phyloP scores from a whole-genome alignment of 2,888 invertebrate genomes.

The Eupithecia dodoneata region DNA sequence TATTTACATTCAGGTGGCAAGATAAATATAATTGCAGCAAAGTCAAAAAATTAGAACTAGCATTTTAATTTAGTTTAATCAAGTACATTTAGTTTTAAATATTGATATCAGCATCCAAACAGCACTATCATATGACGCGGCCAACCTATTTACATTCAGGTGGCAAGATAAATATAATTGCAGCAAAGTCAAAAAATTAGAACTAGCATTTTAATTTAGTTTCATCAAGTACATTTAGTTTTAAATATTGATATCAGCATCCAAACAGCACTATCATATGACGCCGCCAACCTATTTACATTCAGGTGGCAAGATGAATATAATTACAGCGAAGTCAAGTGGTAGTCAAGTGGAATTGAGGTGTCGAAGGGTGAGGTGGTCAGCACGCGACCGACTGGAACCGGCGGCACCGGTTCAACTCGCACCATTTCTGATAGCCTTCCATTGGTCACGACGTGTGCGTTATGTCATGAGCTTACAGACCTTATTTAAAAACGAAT shows the following conservation, averaged over 20 bases:
- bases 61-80: too few relatives aligned
- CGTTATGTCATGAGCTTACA: conserved; percentile 44
- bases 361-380: conserved; percentile 55
- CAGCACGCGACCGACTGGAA: conserved; percentile 41
- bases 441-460: conserved; percentile 49
- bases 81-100: too few relatives aligned
- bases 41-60: conserved; percentile 26
- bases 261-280: neutral
- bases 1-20: neutral
- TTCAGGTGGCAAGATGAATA: conserved; percentile 16
- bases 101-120: too few relatives aligned
- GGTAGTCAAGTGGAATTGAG: conserved; percentile 50
- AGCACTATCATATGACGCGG: too few relatives aligned
- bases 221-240: too few relatives aligned
- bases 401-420: conserved; percentile 62
- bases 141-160: too few relatives aligned
- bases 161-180: too few relatives aligned
- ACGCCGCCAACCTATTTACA: neutral
- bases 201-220: too few relatives aligned
- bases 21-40: conserved; percentile 36
- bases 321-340: conserved; percentile 43
- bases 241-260: neutral
- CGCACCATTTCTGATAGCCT: conserved; percentile 66
- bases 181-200: too few relatives aligned
- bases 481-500: neutral